Base-by-base conservation (phyloP, 2,888 invertebrate species). In the Patella ulyssiponensis region DNA sequence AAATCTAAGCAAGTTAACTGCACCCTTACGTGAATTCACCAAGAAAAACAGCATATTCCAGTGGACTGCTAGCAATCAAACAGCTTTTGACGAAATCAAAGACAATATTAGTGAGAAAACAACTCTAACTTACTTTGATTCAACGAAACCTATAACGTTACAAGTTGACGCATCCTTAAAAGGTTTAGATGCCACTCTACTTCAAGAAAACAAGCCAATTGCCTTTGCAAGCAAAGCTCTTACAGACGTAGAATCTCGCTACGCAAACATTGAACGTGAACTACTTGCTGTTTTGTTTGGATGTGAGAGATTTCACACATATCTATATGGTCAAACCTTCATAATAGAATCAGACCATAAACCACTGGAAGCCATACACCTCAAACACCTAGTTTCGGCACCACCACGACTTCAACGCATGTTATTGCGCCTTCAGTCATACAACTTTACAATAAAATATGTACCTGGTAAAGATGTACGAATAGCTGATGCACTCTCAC, bases 341-440 rank as follows among this genome's bases (percentile, higher is more conserved):
- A 69, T n/a, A 15, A 56, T 82, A n/a, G 78, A 79, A 56, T 56
- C 72, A 5, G 83, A 82, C 71, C 82, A 83, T 74, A 80, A 82
- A 73, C 83, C 77, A 14, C 74, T 83, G 27, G 20, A 64, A 64
- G 23, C 20, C 0, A 64, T 64, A 23, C 64, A 23, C 14, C 23
- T 64, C 4, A 80, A 81, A 74, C 77, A 76, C 3, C 75, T 81
- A 7, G 56, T 52, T 17, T 58, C 74, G n/a, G 78, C 78, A 23
- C 75, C 80, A 73, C 76, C 79, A 14, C 51, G 83, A 15, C 71
- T 83, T 23, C 80, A 82, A 53, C 20, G 79, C 27, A 76, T 83
- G 77, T 74, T 80, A 15, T 73, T 81, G 11, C 64, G 76, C 53
- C 58, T 82, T 5, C 82, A 84, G 70, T 44, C 77, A 5, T 84